Evolutionary conservation across 2,113 vertebrate species (phyloP), one percentile per base, ranked within the genome.

Genomic region (Numenius arquata): DNA sequence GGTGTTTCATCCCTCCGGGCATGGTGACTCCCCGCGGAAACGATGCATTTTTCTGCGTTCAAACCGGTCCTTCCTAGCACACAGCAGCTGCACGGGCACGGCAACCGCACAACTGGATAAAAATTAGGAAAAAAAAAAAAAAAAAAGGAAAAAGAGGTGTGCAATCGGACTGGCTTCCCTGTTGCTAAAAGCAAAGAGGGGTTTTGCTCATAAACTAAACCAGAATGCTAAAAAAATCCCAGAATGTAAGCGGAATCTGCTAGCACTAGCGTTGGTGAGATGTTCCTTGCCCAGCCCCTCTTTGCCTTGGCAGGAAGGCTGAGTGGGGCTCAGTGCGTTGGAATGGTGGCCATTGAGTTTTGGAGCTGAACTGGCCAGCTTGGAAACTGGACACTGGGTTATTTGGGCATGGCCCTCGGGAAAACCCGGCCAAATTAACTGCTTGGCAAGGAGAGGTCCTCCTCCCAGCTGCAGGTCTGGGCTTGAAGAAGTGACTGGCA

Each of bases 361-460:
- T 14, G 68, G 62, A 40, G 36, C 48, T 52, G 82, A 47, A 53
- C 29, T 59, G 45, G 43, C 16, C 34, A 7, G 38, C 29, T 13
- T n/a, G 56, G 81, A 3, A 43, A 11, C 4, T 1, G 27, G 79
- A 22, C 22, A 38, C 26, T 4, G 58, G 23, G 38, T 22, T 58
- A 30, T 63, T 84, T 2, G 15, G 13, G 20, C 9, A 3, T 2
- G 20, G 12, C 14, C 12, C 3, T 12, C 8, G 30, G 36, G 19
- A 7, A 18, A 63, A 26, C 8, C 6, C 1, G 4, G 45, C 45
- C 27, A 11, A 14, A 15, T 0, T 5, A 47, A 5, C 40, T 81
- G 15, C 38, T 66, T 27, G 41, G 67, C 26, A 71, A 67, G 66
- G 13, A 74, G 4, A 41, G 4, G 6, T 56, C 7, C 32, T 25